phyloP scores from a whole-genome alignment of 2,797 vertebrate species.

The Chelon labrosus region DNA sequence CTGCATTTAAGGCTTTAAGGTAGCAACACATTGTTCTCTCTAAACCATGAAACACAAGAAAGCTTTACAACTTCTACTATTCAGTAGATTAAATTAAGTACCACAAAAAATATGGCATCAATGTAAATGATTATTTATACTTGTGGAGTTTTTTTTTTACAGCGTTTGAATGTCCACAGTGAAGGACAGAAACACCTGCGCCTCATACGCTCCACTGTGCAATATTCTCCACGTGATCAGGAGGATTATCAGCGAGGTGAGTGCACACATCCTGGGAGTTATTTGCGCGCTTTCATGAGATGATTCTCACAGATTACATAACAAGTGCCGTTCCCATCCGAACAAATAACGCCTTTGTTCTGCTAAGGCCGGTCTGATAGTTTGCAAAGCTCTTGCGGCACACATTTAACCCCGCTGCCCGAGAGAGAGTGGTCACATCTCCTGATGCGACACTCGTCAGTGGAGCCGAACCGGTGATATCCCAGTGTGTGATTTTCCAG shows the following conservation, averaged over 20 bases:
- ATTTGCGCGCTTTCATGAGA: neutral
- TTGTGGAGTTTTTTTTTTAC: neutral
- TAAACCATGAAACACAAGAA: neutral
- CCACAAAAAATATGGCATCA: too few relatives aligned
- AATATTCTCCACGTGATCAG: neutral
- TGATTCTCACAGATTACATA: neutral
- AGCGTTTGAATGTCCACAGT: neutral
- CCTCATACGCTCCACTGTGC: neutral
- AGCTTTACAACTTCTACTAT: neutral
- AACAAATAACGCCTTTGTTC: constrained; percentile 25
- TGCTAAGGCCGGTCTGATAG: constrained; percentile 13
- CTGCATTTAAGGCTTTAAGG: neutral
- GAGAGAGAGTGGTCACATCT: too few relatives aligned
- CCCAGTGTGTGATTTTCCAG: constrained; percentile 36
- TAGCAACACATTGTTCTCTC: neutral
- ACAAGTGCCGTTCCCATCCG: neutral
- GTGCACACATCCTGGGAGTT: neutral
- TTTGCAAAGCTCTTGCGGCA: constrained; percentile 12
- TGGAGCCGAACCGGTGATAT: constrained; percentile 36
- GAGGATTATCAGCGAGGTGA: constrained; percentile 21
- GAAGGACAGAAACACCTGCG: neutral
- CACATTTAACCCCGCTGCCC: neutral
- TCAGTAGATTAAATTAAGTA: neutral
- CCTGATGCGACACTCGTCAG: constrained; percentile 38
- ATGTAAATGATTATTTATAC: neutral